A percentile compares a stretch with the other conserved stretches of the same genome.
These are phyloP conservation scores for Parthenolecanium corni DNA, from an alignment of 2,888 invertebrate genomes.

Conservation along the genomic window DNA sequence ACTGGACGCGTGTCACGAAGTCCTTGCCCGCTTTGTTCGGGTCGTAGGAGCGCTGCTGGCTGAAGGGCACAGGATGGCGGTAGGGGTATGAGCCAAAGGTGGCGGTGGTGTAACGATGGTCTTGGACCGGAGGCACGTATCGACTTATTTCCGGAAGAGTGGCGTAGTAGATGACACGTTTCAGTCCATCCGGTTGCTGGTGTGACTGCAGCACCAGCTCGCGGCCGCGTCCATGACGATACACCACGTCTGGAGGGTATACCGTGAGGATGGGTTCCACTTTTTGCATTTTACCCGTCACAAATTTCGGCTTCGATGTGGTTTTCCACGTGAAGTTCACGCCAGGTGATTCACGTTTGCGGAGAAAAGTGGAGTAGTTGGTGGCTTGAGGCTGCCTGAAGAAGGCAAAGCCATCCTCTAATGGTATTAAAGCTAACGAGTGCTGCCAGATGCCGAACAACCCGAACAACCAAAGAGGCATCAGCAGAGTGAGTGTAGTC, in stretches of 20 bases:
- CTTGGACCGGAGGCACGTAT: constrained; percentile 32
- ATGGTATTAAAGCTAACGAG: no score
- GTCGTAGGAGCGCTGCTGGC: constrained; percentile 11
- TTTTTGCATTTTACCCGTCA: constrained; percentile 8
- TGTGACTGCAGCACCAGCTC: not conserved
- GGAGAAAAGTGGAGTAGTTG: no score
- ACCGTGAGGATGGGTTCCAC: constrained; percentile 11
- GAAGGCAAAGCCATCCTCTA: no score
- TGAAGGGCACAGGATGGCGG: constrained; percentile 5
- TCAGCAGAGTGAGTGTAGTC: no score
- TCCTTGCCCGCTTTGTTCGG: constrained; percentile 6
- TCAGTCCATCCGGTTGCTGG: not conserved
- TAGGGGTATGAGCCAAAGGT: constrained; percentile 9
- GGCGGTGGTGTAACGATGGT: not conserved
- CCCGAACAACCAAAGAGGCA: no score
- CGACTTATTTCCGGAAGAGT: constrained; percentile 40
- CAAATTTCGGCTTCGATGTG: constrained; percentile 8
- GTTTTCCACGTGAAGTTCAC: constrained; percentile 16
- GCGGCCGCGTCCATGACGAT: not conserved
- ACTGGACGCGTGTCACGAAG: constrained; percentile 28
- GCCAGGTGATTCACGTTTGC: not conserved
- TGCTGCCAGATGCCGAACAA: no score
- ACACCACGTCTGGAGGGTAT: not conserved
- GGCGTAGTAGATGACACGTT: constrained; percentile 40
- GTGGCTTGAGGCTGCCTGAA: no score